Conservation (phyloP, 2,888 invertebrate species). For the Drosophila anomelani region DNA sequence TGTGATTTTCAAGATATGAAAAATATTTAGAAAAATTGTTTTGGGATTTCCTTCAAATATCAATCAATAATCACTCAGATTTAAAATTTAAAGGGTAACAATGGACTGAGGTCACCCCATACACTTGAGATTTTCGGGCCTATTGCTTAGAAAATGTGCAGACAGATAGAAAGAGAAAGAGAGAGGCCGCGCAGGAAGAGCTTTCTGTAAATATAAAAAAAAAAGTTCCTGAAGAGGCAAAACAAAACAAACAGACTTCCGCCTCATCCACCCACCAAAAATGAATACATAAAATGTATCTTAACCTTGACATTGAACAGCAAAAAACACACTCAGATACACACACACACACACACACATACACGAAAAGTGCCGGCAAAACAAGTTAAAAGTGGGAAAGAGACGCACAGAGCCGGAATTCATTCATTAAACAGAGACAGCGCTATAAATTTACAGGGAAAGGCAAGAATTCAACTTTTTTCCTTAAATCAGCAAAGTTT, state of each 20-base stretch:
- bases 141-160: slow-evolving; percentile 59
- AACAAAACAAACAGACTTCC: slow-evolving; percentile 67
- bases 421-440: slow-evolving; percentile 46
- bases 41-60: too few relatives aligned
- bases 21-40: too few relatives aligned
- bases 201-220: slow-evolving; percentile 61
- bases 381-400: slow-evolving; percentile 38
- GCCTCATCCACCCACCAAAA: slow-evolving; percentile 54
- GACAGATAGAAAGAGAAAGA: slow-evolving; percentile 23
- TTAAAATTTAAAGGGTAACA: not conserved
- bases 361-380: slow-evolving; percentile 32
- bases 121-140: slow-evolving; percentile 33
- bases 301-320: slow-evolving; percentile 78
- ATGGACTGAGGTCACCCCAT: not conserved
- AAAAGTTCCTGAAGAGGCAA: slow-evolving; percentile 56
- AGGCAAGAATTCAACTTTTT: slow-evolving; percentile 30
- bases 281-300: slow-evolving; percentile 64
- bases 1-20: too few relatives aligned
- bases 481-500: slow-evolving; percentile 44
- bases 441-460: slow-evolving; percentile 37
- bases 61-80: not conserved
- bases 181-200: slow-evolving; percentile 67
- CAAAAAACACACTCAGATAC: slow-evolving; percentile 53
- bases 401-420: slow-evolving; percentile 30
- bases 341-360: slow-evolving; percentile 17